Evolutionary conservation across 92 coral and sea anemone genomes (phyloP), one percentile per base, ranked within the genome.

Genomic region (Epizoanthus rinbou): DNA sequence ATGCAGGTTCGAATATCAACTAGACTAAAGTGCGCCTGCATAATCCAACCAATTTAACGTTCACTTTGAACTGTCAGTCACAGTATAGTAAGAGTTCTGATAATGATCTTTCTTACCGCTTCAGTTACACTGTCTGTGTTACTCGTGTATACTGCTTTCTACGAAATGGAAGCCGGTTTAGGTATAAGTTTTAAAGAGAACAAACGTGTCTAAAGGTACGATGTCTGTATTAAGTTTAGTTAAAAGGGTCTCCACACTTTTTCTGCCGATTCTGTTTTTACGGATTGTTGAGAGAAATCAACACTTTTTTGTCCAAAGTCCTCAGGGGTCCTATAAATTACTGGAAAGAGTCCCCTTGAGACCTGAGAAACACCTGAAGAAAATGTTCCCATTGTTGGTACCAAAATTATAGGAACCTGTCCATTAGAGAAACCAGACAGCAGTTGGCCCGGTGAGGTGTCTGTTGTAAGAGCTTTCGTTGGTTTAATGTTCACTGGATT

Each of bases 371-470:
- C 82, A 21, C 82, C 71, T 43, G 39, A 45, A 19, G 86, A 68
- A 9, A 73, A 79, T 9, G 91, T 84, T n/a, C 79, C 80, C 16
- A 84, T 21, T 11, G 91, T 81, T 56, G 91, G 91, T 22, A 88
- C 73, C 50, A 85, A 64, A 58, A 88, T 68, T 7, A 88, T 71
- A 18, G 82, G 73, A 9, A 88, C 67, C 65, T 88, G 86, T n/a
- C 86, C 83, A 80, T 65, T 88, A n/a, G 88, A 28, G 18, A 80
- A n/a, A 0, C 88, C 76, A 6, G 88, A 66, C 14, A 87, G 82
- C 13, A 88, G 67, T 15, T 88, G 91, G 54, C 73, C 85, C 70
- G 64, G 88, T 31, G 88, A 37, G 4, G 67, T 10, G 8, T 76
- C 75, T 14, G 86, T 33, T 11, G 86, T 15, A 10, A 63, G 80